Conservation (phyloP, 2,113 vertebrate genomes). For the Vimba vimba region DNA sequence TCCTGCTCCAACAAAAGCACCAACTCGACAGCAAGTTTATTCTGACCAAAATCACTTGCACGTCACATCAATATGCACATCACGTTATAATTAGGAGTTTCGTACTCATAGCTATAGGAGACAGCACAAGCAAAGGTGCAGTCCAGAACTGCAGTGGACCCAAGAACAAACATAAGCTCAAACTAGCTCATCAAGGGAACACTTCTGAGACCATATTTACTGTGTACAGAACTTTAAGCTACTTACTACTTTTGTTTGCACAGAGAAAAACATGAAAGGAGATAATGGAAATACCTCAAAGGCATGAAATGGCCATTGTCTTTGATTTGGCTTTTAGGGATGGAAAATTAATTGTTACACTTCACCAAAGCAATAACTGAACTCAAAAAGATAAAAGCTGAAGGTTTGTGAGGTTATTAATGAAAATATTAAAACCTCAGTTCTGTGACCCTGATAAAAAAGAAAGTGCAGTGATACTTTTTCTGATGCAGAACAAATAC, state of each 20-base stretch:
- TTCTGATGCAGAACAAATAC: background rate
- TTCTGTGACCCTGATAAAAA: background rate
- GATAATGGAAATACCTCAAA: conserved; percentile 33
- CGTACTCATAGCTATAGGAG: background rate
- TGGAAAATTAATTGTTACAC: conserved; percentile 12
- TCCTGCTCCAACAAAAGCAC: too few species aligned
- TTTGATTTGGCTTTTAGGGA: conserved; percentile 10
- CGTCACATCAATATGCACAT: background rate
- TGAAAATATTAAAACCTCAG: conserved; percentile 11
- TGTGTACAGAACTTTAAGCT: conserved; percentile 7
- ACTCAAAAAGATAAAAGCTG: background rate
- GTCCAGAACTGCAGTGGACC: background rate
- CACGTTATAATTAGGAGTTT: background rate
- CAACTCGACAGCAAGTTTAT: background rate
- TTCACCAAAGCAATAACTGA: background rate
- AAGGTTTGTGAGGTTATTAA: conserved; percentile 1
- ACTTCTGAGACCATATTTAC: conserved; percentile 26
- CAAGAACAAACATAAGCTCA: conserved; percentile 1
- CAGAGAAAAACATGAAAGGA: conserved; percentile 20
- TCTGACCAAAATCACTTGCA: background rate
- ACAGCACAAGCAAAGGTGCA: background rate
- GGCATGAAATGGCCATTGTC: background rate
- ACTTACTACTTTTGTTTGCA: conserved; percentile 35
- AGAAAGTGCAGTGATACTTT: background rate
- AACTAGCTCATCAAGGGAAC: conserved; percentile 1